phyloP scores from a whole-genome alignment of 2,888 invertebrate genomes.

The Melanchra persicariae region DNA sequence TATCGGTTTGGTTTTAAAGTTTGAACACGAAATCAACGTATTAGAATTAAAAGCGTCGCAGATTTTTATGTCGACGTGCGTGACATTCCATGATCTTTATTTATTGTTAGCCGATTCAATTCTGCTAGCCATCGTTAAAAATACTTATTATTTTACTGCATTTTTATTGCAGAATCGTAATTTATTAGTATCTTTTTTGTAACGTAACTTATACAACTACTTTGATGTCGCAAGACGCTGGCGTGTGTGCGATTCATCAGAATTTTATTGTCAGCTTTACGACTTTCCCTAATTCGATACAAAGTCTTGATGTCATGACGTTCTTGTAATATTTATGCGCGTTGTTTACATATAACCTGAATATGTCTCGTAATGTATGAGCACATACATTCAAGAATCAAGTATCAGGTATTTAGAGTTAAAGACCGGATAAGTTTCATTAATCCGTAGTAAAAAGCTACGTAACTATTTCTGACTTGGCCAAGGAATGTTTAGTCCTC shows the following conservation, averaged over 20 bases:
- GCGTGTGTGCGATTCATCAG: slow-evolving; percentile 74
- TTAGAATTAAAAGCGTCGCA: neutral
- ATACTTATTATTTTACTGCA: slow-evolving; percentile 61
- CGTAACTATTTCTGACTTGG: slow-evolving; percentile 71
- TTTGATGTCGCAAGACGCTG: slow-evolving; percentile 68
- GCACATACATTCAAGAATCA: slow-evolving; percentile 15
- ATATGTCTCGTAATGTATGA: slow-evolving; percentile 20
- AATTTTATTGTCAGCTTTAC: slow-evolving; percentile 77
- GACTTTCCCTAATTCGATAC: slow-evolving; percentile 67
- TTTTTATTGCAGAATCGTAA: slow-evolving; percentile 71
- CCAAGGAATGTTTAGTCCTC: slow-evolving; percentile 77
- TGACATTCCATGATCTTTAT: neutral
- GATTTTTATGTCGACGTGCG: slow-evolving; percentile 3
- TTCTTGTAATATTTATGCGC: slow-evolving; percentile 43
- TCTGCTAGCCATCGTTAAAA: slow-evolving; percentile 33
- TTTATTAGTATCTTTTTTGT: slow-evolving; percentile 69
- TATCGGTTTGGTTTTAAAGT: too few relatives aligned
- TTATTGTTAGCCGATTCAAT: slow-evolving; percentile 20
- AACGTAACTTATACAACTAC: slow-evolving; percentile 57
- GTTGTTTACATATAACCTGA: slow-evolving; percentile 35
- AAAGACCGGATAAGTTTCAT: slow-evolving; percentile 38
- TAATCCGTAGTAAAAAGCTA: slow-evolving; percentile 52
- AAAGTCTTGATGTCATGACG: slow-evolving; percentile 41
- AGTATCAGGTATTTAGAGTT: slow-evolving; percentile 41
- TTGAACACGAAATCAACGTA: neutral